phyloP scores from a whole-genome alignment of 2,113 vertebrate species.

The Phasianus colchicus region DNA sequence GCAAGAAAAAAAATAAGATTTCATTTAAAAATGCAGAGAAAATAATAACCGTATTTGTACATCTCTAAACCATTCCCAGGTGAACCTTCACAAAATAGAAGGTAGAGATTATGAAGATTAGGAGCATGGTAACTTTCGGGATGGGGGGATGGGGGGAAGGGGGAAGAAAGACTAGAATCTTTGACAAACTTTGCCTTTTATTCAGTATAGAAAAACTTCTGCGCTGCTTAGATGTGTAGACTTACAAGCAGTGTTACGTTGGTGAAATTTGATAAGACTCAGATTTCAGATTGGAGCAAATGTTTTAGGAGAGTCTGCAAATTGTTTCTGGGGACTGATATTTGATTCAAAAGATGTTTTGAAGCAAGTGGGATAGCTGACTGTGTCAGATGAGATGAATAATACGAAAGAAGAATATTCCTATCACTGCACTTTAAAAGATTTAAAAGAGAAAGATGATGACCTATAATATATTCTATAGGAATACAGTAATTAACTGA shows the following conservation, averaged over 20 bases:
- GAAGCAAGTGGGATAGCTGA: neutral
- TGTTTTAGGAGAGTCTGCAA: constrained; percentile 32
- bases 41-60: neutral
- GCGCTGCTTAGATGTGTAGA: neutral
- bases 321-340: constrained; percentile 33
- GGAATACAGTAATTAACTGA: neutral
- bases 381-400: constrained; percentile 1
- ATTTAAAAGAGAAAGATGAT: neutral
- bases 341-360: constrained; percentile 49
- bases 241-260: neutral
- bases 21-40: neutral
- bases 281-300: constrained; percentile 26
- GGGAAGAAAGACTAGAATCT: neutral
- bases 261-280: neutral
- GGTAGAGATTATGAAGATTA: neutral
- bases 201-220: neutral
- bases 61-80: neutral
- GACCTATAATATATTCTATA: neutral
- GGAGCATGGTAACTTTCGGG: neutral
- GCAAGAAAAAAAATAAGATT: neutral
- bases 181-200: neutral
- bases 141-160: neutral
- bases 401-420: constrained; percentile 1
- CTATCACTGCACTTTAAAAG: constrained; percentile 10
- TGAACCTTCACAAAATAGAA: neutral